Percentiles rank a stretch among this genome's conserved stretches.
Evolutionary conservation across 2,797 vertebrate species (phyloP).

Genomic region (Hephaestus fuliginosus): DNA sequence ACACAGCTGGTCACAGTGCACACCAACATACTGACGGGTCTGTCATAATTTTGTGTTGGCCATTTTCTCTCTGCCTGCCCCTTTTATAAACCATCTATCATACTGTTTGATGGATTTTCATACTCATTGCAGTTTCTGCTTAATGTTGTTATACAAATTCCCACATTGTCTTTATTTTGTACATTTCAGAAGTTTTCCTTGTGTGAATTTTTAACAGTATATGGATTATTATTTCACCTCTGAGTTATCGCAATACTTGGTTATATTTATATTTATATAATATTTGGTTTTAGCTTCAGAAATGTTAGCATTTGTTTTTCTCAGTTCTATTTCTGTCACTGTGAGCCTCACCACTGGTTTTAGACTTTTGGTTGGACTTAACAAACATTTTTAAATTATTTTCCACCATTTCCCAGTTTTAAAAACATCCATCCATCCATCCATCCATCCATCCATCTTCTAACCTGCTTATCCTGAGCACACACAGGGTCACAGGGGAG

Average conservation of each 20-base stretch:
- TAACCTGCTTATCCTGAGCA: no score
- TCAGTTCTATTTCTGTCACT: background rate
- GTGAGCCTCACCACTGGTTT: background rate
- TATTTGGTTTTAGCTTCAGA: background rate
- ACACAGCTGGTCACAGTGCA: constrained; percentile 69
- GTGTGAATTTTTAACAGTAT: background rate
- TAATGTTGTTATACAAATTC: constrained; percentile 13
- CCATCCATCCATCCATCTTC: no score
- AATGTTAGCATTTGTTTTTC: background rate
- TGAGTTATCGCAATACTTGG: background rate
- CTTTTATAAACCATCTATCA: constrained; percentile 57
- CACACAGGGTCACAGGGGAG: no score
- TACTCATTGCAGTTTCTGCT: constrained; percentile 17
- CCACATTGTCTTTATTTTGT: background rate
- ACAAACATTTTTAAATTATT: background rate
- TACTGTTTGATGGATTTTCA: background rate
- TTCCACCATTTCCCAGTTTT: background rate
- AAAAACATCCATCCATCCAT: no score
- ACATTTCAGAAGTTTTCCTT: background rate
- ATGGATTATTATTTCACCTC: background rate
- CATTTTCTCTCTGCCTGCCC: constrained; percentile 59
- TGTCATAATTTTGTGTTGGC: constrained; percentile 69
- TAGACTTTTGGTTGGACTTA: background rate
- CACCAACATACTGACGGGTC: constrained; percentile 63
- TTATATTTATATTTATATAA: no score